A percentile compares a stretch with the other conserved stretches of the same genome.
These are phyloP conservation scores for Sitodiplosis mosellana DNA, from an alignment of 1,140 invertebrate species.

Conservation along the genomic window DNA sequence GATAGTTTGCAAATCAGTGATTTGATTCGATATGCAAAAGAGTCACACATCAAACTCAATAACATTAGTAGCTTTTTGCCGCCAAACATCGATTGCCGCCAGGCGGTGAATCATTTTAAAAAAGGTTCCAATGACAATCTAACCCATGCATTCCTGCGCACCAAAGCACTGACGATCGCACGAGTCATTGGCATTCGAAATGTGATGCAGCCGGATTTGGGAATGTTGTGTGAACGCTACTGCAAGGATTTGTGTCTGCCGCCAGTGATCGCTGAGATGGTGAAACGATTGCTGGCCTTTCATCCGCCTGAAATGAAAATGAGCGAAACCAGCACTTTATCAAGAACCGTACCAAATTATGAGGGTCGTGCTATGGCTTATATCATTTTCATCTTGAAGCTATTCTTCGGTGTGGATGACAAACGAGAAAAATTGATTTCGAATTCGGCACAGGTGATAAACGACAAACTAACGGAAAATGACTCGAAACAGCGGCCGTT, in stretches of 20 bases:
- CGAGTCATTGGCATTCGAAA: slow-evolving; percentile 24
- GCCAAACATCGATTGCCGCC: slow-evolving; percentile 18
- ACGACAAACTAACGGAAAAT: slow-evolving; percentile 16
- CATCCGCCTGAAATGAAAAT: slow-evolving; percentile 23
- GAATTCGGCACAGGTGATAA: slow-evolving; percentile 27
- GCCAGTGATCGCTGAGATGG: slow-evolving; percentile 15
- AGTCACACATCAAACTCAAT: slow-evolving; percentile 37
- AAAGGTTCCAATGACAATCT: background rate
- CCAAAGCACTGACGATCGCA: slow-evolving; percentile 16
- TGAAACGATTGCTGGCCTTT: slow-evolving; percentile 20
- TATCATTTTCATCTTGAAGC: slow-evolving; percentile 40
- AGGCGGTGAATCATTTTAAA: background rate
- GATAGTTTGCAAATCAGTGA: slow-evolving; percentile 36
- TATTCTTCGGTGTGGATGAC: slow-evolving; percentile 41
- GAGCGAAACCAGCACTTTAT: slow-evolving; percentile 1
- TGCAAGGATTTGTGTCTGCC: slow-evolving; percentile 35
- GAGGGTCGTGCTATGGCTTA: slow-evolving; percentile 40
- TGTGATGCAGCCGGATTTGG: slow-evolving; percentile 28
- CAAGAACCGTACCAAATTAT: slow-evolving; percentile 29
- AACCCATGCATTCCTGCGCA: slow-evolving; percentile 19
- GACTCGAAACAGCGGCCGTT: slow-evolving; percentile 16
- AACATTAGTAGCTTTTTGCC: slow-evolving; percentile 34
- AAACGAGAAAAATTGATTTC: slow-evolving; percentile 38
- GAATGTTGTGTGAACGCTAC: slow-evolving; percentile 27
- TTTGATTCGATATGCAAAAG: slow-evolving; percentile 34